Percentiles rank a stretch among this genome's conserved stretches.
Conservation (phyloP, 2,797 vertebrate species). For the Rhinophrynus dorsalis region DNA sequence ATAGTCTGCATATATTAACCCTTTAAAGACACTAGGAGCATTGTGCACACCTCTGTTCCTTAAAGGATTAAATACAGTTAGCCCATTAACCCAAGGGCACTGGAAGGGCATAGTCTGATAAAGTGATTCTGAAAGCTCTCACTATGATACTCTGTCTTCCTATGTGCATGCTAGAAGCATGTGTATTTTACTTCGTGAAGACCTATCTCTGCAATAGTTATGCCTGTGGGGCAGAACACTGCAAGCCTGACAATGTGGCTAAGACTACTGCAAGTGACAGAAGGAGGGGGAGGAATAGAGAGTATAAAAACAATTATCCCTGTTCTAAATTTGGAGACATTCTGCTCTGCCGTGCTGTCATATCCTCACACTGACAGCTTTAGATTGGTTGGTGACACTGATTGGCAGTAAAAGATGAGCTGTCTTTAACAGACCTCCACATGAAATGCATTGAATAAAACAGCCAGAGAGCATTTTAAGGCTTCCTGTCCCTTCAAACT, state of each 20-base stretch:
- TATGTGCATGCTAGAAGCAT: background rate
- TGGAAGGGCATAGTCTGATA: background rate
- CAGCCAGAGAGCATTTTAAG: background rate
- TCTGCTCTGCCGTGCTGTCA: background rate
- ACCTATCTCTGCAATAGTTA: constrained; percentile 3
- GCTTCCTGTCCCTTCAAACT: constrained; percentile 21
- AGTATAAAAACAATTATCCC: constrained; percentile 29
- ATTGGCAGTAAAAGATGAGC: constrained; percentile 19
- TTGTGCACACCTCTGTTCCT: no score
- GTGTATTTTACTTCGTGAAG: constrained; percentile 14
- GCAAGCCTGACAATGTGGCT: background rate
- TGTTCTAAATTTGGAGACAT: background rate
- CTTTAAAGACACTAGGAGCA: background rate
- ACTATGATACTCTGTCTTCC: constrained; percentile 8
- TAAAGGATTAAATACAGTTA: no score
- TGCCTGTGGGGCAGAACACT: constrained; percentile 7
- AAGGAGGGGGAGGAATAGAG: constrained; percentile 7
- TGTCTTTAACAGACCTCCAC: background rate
- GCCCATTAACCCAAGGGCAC: background rate
- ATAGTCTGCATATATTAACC: background rate
- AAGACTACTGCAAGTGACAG: constrained; percentile 46
- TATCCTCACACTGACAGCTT: constrained; percentile 8
- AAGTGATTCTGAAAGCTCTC: background rate
- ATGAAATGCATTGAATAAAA: constrained; percentile 42
- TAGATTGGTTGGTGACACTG: constrained; percentile 16